phyloP scores from a whole-genome alignment of 1,140 invertebrate species.

The Drosophila varians region DNA sequence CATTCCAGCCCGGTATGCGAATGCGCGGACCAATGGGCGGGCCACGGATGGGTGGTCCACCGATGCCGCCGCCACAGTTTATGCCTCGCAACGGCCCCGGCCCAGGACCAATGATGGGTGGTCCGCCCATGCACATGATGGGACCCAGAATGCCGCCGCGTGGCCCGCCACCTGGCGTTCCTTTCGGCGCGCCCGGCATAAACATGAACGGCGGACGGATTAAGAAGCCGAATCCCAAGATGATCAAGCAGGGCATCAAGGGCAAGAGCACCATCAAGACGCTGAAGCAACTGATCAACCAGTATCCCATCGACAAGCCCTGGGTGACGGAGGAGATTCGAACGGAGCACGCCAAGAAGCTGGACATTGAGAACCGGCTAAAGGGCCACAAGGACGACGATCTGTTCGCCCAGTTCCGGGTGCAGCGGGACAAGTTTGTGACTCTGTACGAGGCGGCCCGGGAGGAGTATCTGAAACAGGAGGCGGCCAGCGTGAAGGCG shows the following conservation, averaged over 20 bases:
- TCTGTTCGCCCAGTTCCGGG: constrained; percentile 79
- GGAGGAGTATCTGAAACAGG: constrained; percentile 71
- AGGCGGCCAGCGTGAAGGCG: constrained; percentile 72
- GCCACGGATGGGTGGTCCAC: constrained; percentile 57
- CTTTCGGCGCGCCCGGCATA: constrained; percentile 34
- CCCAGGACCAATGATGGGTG: constrained; percentile 50
- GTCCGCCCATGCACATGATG: constrained; percentile 65
- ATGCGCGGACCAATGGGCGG: constrained; percentile 36
- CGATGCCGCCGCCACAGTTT: constrained; percentile 57
- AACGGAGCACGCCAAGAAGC: constrained; percentile 65
- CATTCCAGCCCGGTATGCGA: constrained; percentile 51
- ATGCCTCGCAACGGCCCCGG: constrained; percentile 58
- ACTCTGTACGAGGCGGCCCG: constrained; percentile 72
- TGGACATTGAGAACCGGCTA: constrained; percentile 78
- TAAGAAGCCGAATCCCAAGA: constrained; percentile 69
- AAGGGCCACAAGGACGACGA: constrained; percentile 83
- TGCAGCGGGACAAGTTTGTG: constrained; percentile 82
- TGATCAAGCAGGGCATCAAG: constrained; percentile 70
- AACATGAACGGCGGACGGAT: constrained; percentile 58
- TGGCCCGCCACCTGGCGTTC: constrained; percentile 34
- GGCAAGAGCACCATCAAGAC: constrained; percentile 80
- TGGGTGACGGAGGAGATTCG: constrained; percentile 81
- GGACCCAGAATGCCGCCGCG: constrained; percentile 60
- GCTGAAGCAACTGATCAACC: constrained; percentile 78
- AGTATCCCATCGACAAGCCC: constrained; percentile 82